These are phyloP conservation scores for Aphidius ervi DNA, from an alignment of 1,140 invertebrate species.

Conservation along the genomic window DNA sequence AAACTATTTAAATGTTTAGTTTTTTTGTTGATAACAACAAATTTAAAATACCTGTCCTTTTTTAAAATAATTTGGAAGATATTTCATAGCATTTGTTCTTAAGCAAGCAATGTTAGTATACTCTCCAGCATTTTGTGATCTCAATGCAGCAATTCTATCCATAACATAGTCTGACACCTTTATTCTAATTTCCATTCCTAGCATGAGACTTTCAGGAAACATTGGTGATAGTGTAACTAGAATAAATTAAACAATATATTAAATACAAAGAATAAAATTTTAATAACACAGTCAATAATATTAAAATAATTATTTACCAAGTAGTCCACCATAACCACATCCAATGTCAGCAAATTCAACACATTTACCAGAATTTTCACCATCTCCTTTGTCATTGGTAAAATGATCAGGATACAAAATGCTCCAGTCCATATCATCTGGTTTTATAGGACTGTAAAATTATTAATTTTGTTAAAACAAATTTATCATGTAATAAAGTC, in stretches of 20 bases:
- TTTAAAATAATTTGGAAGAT: constrained; percentile 92
- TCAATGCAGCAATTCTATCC: constrained; percentile 86
- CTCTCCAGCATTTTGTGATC: constrained; percentile 68
- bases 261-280: constrained; percentile 2
- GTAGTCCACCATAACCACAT: constrained; percentile 96
- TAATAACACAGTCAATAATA: neutral
- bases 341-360: constrained; percentile 97
- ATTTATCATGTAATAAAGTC: constrained; percentile 1
- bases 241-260: neutral
- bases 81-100: constrained; percentile 98
- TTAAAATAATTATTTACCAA: constrained; percentile 59
- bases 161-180: constrained; percentile 98
- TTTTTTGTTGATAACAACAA: no score
- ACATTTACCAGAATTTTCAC: constrained; percentile 14
- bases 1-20: neutral
- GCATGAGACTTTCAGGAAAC: constrained; percentile 85
- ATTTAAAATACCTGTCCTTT: constrained; percentile 76
- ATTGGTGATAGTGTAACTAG: constrained; percentile 82
- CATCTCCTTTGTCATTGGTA: constrained; percentile 11
- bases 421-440: constrained; percentile 73
- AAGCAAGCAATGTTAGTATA: constrained; percentile 96
- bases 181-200: constrained; percentile 97
- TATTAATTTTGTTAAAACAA: constrained; percentile 15
- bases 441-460: constrained; percentile 63
- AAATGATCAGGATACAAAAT: constrained; percentile 68